phyloP scores from a whole-genome alignment of 1,140 invertebrate species.

The Phortica variegata region DNA sequence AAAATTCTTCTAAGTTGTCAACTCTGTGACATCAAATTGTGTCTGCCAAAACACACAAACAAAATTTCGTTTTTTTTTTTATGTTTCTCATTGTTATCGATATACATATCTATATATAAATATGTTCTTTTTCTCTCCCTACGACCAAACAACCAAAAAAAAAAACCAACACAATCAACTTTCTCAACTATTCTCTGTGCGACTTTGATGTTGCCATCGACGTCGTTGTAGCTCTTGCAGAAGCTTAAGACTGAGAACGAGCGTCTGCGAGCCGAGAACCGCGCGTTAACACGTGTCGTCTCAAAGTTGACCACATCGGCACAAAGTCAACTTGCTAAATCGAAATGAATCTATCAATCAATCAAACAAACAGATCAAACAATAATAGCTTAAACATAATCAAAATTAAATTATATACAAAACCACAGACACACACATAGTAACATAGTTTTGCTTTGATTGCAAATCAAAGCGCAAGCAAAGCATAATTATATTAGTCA shows the following conservation, averaged over 20 bases:
- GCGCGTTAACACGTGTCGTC: constrained; percentile 90
- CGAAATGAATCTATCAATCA: constrained; percentile 36
- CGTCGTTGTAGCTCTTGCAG: constrained; percentile 88
- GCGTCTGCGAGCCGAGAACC: constrained; percentile 93
- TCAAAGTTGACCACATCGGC: constrained; percentile 91
- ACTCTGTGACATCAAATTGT: too few relatives aligned
- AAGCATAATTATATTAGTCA: too few relatives aligned
- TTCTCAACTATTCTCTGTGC: background rate
- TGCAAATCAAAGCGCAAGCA: too few relatives aligned
- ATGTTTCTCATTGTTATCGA: too few relatives aligned
- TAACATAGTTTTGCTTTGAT: background rate
- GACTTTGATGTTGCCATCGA: constrained; percentile 25
- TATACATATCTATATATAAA: constrained; percentile 3
- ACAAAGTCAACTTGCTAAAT: constrained; percentile 57
- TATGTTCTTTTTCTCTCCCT: constrained; percentile 26
- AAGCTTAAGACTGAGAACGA: constrained; percentile 96
- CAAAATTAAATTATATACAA: constrained; percentile 7
- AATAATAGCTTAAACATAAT: constrained; percentile 11
- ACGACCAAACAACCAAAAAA: background rate
- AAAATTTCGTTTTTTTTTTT: too few relatives aligned
- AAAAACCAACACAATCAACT: background rate
- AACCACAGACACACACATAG: constrained; percentile 9
- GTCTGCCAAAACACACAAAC: too few relatives aligned
- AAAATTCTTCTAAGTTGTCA: too few relatives aligned
- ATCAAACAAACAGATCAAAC: constrained; percentile 14